A percentile compares a stretch with the other conserved stretches of the same genome.
Conservation (phyloP, 2,797 vertebrate genomes). For the Loriculus beryllinus region DNA sequence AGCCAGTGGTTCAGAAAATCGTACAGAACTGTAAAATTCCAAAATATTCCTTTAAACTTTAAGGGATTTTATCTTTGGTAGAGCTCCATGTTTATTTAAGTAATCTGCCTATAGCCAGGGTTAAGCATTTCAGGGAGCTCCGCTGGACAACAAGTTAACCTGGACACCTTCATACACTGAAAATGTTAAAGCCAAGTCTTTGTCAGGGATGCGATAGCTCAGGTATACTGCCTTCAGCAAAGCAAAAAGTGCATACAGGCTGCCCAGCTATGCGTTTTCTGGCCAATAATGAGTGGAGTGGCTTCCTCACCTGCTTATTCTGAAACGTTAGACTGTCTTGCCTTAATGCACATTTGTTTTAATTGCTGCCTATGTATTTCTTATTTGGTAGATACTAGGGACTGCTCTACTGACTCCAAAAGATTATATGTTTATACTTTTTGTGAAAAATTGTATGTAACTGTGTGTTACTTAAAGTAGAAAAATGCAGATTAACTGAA, state of each 20-base stretch:
- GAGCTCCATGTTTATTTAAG: not conserved
- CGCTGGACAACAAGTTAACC: not conserved
- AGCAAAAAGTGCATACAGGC: not conserved
- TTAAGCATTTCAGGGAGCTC: not conserved
- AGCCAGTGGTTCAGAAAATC: not conserved
- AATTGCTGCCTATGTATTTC: not conserved
- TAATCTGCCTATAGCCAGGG: not conserved
- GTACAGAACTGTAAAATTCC: not conserved
- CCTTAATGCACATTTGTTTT: not conserved
- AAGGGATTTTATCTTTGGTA: not conserved
- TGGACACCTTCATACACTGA: not conserved
- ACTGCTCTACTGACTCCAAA: not conserved
- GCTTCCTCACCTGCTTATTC: not conserved
- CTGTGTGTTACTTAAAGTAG: not conserved
- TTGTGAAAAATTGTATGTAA: not conserved
- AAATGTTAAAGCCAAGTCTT: not conserved
- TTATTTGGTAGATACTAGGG: not conserved
- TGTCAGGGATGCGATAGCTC: not conserved
- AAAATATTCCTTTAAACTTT: not conserved
- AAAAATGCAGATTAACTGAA: not conserved
- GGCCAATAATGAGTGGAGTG: not conserved
- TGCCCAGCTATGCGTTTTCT: not conserved
- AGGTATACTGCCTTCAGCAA: not conserved
- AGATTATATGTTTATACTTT: not conserved
- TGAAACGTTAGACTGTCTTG: not conserved